phyloP scores from a whole-genome alignment of 1,140 invertebrate genomes.

The Diachasmimorpha longicaudata region DNA sequence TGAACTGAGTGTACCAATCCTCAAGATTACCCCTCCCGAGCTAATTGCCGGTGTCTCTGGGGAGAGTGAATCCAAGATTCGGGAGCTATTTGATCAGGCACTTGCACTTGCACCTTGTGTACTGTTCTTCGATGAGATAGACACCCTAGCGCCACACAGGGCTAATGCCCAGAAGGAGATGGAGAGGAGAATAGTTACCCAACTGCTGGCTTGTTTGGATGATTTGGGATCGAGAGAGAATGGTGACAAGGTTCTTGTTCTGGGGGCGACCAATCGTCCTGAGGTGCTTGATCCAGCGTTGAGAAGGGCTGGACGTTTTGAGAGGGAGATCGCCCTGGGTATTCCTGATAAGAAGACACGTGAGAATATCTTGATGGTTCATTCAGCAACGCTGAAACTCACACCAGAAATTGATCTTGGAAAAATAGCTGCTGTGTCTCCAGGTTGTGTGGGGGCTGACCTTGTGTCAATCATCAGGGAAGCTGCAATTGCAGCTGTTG shows the following conservation, averaged over 20 bases:
- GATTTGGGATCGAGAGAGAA: conserved; percentile 69
- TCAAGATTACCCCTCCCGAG: conserved; percentile 90
- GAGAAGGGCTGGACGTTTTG: conserved; percentile 87
- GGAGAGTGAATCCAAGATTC: conserved; percentile 91
- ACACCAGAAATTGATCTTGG: conserved; percentile 73
- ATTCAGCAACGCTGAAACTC: conserved; percentile 73
- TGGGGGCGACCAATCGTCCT: conserved; percentile 94
- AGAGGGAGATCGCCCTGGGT: conserved; percentile 91
- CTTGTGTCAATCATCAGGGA: conserved; percentile 84
- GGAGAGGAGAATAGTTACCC: conserved; percentile 93
- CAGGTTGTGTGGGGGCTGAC: conserved; percentile 98
- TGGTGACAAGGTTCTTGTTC: conserved; percentile 79
- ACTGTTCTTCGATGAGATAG: conserved; percentile 94
- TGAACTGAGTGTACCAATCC: conserved; percentile 74
- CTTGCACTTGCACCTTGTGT: conserved; percentile 77
- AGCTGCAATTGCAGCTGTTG: conserved; percentile 85
- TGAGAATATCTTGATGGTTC: conserved; percentile 75
- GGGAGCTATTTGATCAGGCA: conserved; percentile 90
- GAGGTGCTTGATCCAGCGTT: conserved; percentile 93
- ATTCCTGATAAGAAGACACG: conserved; percentile 89
- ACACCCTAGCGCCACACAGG: conserved; percentile 86
- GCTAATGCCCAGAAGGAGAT: conserved; percentile 91
- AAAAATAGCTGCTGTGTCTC: conserved; percentile 81
- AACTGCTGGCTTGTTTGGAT: conserved; percentile 88
- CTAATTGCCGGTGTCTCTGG: conserved; percentile 94